A percentile compares a stretch with the other conserved stretches of the same genome.
These are phyloP conservation scores for Hystrix brachyura DNA, from an alignment of 2,113 vertebrate genomes.

Conservation along the genomic window DNA sequence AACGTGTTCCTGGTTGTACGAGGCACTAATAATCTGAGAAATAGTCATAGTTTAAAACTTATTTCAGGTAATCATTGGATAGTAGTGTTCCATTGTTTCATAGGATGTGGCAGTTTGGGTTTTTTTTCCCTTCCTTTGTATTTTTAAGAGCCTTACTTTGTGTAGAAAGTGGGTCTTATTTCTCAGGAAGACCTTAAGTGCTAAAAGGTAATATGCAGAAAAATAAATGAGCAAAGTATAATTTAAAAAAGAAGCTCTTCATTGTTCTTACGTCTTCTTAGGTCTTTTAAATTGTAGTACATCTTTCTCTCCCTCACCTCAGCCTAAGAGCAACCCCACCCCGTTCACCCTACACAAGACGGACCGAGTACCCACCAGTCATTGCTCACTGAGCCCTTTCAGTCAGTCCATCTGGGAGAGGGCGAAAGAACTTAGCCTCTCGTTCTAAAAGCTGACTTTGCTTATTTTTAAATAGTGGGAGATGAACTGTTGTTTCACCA, in stretches of 20 bases:
- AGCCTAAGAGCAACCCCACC: neutral
- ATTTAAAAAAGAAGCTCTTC: neutral
- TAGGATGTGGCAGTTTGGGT: neutral
- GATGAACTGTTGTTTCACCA: neutral
- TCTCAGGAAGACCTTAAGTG: neutral
- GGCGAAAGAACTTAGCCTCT: neutral
- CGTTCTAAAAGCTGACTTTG: neutral
- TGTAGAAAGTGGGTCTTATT: neutral
- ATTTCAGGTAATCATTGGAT: neutral
- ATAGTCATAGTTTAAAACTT: neutral
- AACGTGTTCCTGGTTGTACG: neutral
- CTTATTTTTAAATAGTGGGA: constrained; percentile 3
- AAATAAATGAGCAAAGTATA: neutral
- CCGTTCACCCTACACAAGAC: no score
- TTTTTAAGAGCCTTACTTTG: neutral
- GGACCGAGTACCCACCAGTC: neutral
- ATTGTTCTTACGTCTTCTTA: neutral
- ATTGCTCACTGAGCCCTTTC: neutral
- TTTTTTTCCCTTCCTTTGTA: neutral
- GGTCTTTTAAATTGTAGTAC: neutral
- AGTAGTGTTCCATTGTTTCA: neutral
- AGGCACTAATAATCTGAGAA: neutral
- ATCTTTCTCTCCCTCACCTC: neutral
- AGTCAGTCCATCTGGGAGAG: neutral
- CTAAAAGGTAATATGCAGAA: neutral